These are phyloP conservation scores for Chymomyza costata DNA, from an alignment of 1,140 invertebrate genomes.

Conservation along the genomic window DNA sequence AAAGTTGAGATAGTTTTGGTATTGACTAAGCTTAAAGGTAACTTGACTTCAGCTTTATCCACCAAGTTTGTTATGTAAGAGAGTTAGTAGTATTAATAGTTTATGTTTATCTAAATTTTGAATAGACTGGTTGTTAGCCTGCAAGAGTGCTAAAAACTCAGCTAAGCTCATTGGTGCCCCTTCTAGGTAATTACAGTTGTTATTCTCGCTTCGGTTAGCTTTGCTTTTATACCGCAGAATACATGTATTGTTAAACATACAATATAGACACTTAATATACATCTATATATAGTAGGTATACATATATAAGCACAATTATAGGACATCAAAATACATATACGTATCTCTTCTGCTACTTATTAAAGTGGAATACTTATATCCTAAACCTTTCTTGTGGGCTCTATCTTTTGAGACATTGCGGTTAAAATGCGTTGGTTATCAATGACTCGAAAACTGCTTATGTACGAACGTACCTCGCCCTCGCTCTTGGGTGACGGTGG, in stretches of 20 bases:
- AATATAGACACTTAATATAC: conserved; percentile 29
- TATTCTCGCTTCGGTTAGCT: conserved; percentile 28
- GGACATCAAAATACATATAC: no score
- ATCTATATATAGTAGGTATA: no score
- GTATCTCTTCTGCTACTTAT: not conserved
- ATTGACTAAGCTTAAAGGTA: conserved; percentile 39
- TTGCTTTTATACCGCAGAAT: no score
- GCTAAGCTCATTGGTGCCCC: conserved; percentile 60
- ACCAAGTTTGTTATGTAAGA: no score
- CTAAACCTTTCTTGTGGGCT: conserved; percentile 76
- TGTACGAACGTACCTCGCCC: conserved; percentile 80
- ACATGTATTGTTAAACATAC: no score
- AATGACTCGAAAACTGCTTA: conserved; percentile 83
- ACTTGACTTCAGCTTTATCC: no score
- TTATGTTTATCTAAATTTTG: conserved; percentile 12
- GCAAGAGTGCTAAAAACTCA: conserved; percentile 37
- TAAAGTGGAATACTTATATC: conserved; percentile 10
- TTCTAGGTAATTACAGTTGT: conserved; percentile 46
- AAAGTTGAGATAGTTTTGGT: conserved; percentile 38
- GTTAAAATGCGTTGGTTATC: conserved; percentile 87
- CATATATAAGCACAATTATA: no score
- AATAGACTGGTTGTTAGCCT: conserved; percentile 47
- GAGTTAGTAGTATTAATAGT: no score
- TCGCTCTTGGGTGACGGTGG: conserved; percentile 83
- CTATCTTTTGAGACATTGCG: conserved; percentile 83